A percentile compares a stretch with the other conserved stretches of the same genome.
Conservation (phyloP, 1,140 invertebrate genomes). For the Hyles euphorbiae region DNA sequence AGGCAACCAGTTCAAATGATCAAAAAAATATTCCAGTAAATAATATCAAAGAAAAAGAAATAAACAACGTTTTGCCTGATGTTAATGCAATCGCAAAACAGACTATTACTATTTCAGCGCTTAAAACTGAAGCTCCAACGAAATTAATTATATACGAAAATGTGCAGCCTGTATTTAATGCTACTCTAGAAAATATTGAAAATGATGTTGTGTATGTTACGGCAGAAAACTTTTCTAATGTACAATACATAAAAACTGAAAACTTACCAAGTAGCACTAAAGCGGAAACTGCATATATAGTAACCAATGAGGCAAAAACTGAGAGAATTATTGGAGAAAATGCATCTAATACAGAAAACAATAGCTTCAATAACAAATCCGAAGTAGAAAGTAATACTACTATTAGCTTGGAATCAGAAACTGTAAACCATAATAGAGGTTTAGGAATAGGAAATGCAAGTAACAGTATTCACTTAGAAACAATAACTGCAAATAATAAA, state of each 20-base stretch:
- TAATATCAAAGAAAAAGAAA: constrained; percentile 2
- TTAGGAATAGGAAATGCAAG: not conserved
- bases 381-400: not conserved
- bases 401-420: not conserved
- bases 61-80: constrained; percentile 5
- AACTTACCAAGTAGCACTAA: no score
- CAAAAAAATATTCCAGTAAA: constrained; percentile 12
- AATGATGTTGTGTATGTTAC: not conserved
- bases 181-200: constrained; percentile 24
- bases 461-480: no score
- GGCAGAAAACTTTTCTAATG: no score
- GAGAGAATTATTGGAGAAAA: not conserved
- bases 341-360: not conserved
- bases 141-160: constrained; percentile 34
- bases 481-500: no score
- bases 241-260: no score
- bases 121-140: constrained; percentile 25
- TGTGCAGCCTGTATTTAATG: constrained; percentile 23
- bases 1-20: constrained; percentile 5
- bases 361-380: not conserved
- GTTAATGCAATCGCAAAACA: constrained; percentile 25
- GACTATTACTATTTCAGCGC: constrained; percentile 23
- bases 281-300: no score
- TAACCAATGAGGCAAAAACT: no score
- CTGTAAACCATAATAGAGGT: not conserved